phyloP scores from a whole-genome alignment of 2,888 invertebrate species.

The Trachelus tabidus region DNA sequence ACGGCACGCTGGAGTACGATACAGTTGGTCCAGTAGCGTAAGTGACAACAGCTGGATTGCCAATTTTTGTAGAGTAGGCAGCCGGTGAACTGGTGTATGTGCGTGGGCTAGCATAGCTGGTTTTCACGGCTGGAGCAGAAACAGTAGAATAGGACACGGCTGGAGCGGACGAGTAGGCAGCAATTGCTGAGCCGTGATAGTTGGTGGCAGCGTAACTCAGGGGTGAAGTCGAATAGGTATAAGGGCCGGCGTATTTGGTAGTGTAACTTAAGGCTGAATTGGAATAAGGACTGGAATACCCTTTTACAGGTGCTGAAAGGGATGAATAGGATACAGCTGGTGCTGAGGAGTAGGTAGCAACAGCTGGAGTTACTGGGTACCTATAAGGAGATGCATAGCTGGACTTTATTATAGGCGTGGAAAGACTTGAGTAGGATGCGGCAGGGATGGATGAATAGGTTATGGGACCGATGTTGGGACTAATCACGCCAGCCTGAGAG shows the following conservation, averaged over 20 bases:
- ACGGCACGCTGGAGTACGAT: neutral
- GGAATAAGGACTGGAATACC: neutral
- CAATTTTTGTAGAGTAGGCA: neutral
- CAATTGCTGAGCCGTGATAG: neutral
- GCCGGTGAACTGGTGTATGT: neutral
- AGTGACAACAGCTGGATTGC: neutral
- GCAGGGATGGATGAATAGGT: slow-evolving; percentile 10
- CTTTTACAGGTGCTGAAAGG: slow-evolving; percentile 1
- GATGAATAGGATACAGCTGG: slow-evolving; percentile 7
- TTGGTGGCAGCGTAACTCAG: neutral
- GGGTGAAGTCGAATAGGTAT: slow-evolving; percentile 1
- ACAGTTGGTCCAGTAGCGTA: neutral
- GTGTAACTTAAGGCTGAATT: neutral
- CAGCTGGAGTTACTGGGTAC: neutral
- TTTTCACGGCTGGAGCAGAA: slow-evolving; percentile 5
- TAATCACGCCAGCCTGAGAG: neutral
- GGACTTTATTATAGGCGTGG: neutral
- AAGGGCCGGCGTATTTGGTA: neutral
- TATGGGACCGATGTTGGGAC: neutral
- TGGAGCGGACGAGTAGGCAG: slow-evolving; percentile 1
- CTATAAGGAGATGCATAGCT: neutral
- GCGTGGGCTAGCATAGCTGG: neutral
- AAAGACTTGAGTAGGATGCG: neutral
- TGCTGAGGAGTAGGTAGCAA: neutral
- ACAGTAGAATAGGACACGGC: slow-evolving; percentile 9